Evolutionary conservation across 2,797 vertebrate species (phyloP).

Genomic region (Notoglanidium macrostoma): DNA sequence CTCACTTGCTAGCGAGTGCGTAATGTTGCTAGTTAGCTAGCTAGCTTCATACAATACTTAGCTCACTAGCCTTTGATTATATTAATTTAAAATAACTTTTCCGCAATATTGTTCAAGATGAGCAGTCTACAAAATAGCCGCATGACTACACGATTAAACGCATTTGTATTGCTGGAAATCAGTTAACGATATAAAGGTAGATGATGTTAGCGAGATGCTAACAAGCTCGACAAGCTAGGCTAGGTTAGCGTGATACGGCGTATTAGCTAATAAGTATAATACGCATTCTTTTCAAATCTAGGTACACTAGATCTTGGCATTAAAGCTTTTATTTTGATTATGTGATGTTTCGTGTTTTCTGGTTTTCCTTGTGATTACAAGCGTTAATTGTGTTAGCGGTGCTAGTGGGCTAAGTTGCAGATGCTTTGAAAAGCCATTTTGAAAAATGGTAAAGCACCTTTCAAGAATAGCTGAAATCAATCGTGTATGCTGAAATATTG

Average conservation of each 20-base stretch:
- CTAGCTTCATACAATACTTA: not conserved
- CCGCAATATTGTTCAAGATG: not conserved
- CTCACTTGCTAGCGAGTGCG: conserved; percentile 16
- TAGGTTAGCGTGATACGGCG: not conserved
- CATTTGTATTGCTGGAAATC: not conserved
- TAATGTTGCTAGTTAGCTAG: not conserved
- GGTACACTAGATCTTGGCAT: not conserved
- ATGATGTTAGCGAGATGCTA: not conserved
- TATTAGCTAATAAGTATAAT: not conserved
- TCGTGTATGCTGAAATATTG: not conserved
- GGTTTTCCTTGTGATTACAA: not conserved
- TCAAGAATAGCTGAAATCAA: not conserved
- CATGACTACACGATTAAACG: not conserved
- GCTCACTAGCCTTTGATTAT: not conserved
- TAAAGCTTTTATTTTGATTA: not conserved
- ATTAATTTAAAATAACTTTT: too few relatives aligned
- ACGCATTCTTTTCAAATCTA: not conserved
- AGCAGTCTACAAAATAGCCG: not conserved
- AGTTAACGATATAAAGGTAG: not conserved
- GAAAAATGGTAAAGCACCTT: not conserved
- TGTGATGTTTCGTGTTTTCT: not conserved
- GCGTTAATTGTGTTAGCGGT: not conserved
- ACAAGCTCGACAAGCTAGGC: not conserved
- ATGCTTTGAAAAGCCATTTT: not conserved
- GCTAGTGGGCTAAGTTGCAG: not conserved